Evolutionary conservation across 2,113 vertebrate species (phyloP).

Genomic region (Sturnira hondurensis): DNA sequence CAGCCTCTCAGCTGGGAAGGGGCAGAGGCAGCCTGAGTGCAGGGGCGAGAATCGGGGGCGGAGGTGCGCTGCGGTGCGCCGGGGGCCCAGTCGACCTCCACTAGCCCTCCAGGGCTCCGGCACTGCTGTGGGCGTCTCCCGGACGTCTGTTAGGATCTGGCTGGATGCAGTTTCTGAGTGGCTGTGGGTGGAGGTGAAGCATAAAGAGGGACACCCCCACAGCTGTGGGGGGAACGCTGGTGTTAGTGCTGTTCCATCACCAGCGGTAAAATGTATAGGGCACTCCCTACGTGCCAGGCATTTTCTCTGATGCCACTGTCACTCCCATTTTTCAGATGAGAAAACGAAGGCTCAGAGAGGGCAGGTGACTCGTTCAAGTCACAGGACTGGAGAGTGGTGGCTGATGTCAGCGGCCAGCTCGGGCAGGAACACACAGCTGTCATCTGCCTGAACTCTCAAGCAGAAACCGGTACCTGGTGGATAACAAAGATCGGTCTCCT

Average conservation of each 20-base stretch:
- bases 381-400: not conserved
- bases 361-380: not conserved
- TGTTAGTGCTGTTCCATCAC: rapidly evolving
- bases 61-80: not conserved
- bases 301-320: not conserved
- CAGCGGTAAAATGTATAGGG: rapidly evolving
- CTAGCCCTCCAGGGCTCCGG: not conserved
- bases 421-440: not conserved
- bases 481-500: rapidly evolving
- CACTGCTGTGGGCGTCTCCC: rapidly evolving
- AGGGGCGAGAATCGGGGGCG: rapidly evolving
- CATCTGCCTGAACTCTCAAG: not conserved
- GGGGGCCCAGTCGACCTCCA: rapidly evolving
- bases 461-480: rapidly evolving
- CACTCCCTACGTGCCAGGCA: rapidly evolving
- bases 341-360: not conserved
- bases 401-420: not conserved
- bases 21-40: rapidly evolving
- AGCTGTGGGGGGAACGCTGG: rapidly evolving
- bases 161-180: rapidly evolving
- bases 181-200: not conserved
- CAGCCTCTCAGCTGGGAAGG: not conserved
- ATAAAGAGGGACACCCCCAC: rapidly evolving
- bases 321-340: not conserved
- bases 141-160: rapidly evolving